These are phyloP conservation scores for Drosophila setifemur DNA, from an alignment of 1,140 invertebrate species.

Conservation along the genomic window DNA sequence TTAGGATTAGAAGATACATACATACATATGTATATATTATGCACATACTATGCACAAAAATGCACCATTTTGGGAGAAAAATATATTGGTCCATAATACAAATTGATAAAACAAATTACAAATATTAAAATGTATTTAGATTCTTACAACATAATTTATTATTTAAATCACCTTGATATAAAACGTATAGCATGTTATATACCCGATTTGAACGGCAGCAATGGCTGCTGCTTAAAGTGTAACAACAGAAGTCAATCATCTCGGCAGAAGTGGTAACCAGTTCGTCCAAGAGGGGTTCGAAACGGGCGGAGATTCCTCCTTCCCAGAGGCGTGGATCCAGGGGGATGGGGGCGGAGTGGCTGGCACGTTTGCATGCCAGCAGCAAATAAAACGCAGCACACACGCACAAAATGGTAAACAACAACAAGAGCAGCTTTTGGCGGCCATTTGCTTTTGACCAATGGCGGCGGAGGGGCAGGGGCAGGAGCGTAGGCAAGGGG, in stretches of 20 bases:
- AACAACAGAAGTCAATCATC: constrained; percentile 75
- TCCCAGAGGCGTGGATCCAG: background rate
- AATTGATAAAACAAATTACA: no score
- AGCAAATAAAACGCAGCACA: constrained; percentile 70
- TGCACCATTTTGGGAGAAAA: no score
- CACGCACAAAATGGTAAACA: constrained; percentile 75
- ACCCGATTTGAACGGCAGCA: background rate
- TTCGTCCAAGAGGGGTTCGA: no score
- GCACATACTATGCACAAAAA: no score
- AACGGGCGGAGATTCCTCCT: no score
- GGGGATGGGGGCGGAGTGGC: background rate
- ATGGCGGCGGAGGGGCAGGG: constrained; percentile 40
- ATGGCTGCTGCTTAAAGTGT: constrained; percentile 60
- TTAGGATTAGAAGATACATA: no score
- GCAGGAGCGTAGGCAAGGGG: background rate
- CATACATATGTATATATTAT: no score
- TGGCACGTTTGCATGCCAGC: constrained; percentile 65
- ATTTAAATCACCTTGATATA: no score
- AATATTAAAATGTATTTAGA: no score
- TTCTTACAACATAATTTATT: no score
- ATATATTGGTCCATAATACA: no score
- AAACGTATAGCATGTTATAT: no score
- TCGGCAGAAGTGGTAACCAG: constrained; percentile 25
- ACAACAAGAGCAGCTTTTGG: constrained; percentile 44
- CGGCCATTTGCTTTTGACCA: constrained; percentile 71